These are phyloP conservation scores for Dynastes grantii DNA, from an alignment of 2,888 invertebrate genomes.

Conservation along the genomic window DNA sequence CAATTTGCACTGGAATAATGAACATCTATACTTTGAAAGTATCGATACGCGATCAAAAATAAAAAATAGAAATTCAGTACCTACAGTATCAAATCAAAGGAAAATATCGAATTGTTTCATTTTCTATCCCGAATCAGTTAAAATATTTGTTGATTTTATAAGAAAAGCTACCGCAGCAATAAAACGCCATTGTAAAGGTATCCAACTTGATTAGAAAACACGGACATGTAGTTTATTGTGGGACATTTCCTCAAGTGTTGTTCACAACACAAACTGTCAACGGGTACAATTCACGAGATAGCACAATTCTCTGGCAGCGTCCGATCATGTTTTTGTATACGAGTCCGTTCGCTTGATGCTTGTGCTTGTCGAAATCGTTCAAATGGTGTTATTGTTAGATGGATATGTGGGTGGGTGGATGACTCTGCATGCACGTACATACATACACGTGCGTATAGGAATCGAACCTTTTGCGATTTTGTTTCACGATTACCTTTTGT, in stretches of 20 bases:
- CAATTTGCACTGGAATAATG: no score
- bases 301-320: conserved; percentile 20
- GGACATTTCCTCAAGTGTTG: conserved; percentile 39
- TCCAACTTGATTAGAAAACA: conserved; percentile 34
- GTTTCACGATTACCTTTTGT: conserved; percentile 7
- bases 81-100: no score
- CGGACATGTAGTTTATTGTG: conserved; percentile 32
- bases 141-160: no score
- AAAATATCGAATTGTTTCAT: no score
- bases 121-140: no score
- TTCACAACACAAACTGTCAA: conserved; percentile 48
- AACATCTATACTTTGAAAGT: no score
- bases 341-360: conserved; percentile 9
- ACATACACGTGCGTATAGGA: neutral
- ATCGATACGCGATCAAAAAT: no score
- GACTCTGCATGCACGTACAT: neutral
- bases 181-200: neutral
- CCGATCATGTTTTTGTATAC: conserved; percentile 24
- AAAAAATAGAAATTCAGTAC: no score
- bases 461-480: conserved; percentile 25
- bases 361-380: conserved; percentile 34
- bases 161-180: no score
- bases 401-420: conserved; percentile 16
- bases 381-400: conserved; percentile 34
- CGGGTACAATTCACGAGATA: conserved; percentile 44